phyloP scores from a whole-genome alignment of 2,113 vertebrate genomes.

The Tauraco erythrolophus region DNA sequence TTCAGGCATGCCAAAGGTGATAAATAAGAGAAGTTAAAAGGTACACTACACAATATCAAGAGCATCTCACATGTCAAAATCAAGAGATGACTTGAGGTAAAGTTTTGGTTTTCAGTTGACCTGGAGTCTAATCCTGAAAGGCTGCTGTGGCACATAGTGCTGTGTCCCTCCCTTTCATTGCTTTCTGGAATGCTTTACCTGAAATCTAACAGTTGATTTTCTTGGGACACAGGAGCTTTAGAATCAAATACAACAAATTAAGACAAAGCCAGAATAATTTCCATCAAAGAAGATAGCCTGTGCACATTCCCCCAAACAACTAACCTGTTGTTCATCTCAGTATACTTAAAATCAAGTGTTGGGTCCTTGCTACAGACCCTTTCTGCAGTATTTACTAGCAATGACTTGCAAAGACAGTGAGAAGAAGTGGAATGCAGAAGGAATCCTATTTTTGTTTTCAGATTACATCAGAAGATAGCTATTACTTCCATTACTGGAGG shows the following conservation, averaged over 20 bases:
- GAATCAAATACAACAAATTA: neutral
- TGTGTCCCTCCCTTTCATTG: neutral
- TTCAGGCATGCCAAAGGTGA: neutral
- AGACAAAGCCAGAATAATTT: neutral
- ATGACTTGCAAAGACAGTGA: neutral
- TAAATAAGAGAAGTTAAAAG: neutral
- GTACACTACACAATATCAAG: neutral
- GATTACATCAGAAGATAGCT: neutral
- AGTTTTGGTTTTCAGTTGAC: neutral
- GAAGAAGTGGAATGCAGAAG: neutral
- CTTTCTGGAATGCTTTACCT: neutral
- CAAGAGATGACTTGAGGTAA: neutral
- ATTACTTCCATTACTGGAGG: neutral
- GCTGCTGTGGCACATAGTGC: neutral
- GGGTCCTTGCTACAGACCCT: neutral
- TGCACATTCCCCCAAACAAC: neutral
- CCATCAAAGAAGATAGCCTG: neutral
- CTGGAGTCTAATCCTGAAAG: neutral
- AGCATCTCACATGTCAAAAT: neutral
- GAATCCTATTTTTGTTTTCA: neutral
- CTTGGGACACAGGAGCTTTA: neutral
- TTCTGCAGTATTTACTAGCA: neutral
- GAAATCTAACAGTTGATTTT: neutral
- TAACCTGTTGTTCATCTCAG: neutral
- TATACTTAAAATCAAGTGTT: neutral